Conservation (phyloP, 2,797 vertebrate species). For the Diglossa cyanea region DNA sequence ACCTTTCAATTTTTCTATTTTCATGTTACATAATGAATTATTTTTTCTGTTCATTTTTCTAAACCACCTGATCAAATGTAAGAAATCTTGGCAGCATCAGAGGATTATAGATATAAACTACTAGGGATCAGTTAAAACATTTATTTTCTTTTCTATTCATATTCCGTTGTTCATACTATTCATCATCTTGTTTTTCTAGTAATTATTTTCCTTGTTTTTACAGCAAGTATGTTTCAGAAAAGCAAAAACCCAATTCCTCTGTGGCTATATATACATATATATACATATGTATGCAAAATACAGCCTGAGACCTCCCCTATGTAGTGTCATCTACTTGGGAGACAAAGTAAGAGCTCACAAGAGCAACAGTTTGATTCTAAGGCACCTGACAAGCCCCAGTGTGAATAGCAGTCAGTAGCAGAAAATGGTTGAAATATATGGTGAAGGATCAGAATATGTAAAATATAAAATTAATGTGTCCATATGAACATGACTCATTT, state of each 20-base stretch:
- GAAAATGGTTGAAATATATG: neutral
- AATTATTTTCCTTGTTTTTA: neutral
- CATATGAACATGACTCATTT: neutral
- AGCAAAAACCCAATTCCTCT: neutral
- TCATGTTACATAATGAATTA: neutral
- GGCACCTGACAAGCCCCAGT: rapidly evolving
- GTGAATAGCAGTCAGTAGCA: neutral
- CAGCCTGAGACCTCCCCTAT: neutral
- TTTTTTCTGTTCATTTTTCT: neutral
- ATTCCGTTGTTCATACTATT: neutral
- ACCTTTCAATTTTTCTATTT: neutral
- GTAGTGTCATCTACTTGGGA: neutral
- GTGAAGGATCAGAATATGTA: neutral
- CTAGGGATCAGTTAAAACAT: neutral
- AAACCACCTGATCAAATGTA: neutral
- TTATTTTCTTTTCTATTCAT: neutral
- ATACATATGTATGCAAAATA: neutral
- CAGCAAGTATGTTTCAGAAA: neutral
- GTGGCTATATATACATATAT: neutral
- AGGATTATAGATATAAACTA: neutral
- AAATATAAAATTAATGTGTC: neutral
- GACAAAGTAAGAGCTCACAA: neutral
- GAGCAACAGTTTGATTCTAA: neutral
- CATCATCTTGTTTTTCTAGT: neutral
- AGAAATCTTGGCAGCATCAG: neutral